phyloP scores from a whole-genome alignment of 2,113 vertebrate species.

The Hemiscyllium ocellatum region DNA sequence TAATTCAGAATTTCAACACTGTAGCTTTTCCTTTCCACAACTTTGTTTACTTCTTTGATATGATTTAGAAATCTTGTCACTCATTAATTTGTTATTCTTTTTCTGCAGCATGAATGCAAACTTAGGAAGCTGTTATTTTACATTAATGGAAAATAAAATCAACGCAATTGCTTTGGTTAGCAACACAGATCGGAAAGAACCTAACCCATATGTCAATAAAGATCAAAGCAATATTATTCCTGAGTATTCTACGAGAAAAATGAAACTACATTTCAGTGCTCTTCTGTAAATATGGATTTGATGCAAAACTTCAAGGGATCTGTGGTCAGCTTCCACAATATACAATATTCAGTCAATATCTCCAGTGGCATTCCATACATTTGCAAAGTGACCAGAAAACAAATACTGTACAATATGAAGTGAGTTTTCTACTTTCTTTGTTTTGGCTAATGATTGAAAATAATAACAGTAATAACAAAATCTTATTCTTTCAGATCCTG shows the following conservation, averaged over 20 bases:
- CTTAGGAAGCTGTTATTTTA: background rate
- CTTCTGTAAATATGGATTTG: slow-evolving; percentile 48
- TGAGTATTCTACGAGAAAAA: slow-evolving; percentile 43
- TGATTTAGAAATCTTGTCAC: background rate
- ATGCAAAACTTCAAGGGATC: slow-evolving; percentile 49
- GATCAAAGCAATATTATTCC: background rate
- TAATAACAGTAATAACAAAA: background rate
- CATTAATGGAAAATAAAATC: slow-evolving; percentile 45
- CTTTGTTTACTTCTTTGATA: background rate
- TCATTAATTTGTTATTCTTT: background rate
- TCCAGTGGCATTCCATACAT: slow-evolving; percentile 46
- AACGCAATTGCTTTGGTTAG: slow-evolving; percentile 42
- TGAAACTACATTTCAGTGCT: slow-evolving; percentile 41
- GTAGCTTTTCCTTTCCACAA: background rate
- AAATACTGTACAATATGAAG: slow-evolving; percentile 52
- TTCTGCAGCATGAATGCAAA: background rate
- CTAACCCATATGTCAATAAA: background rate
- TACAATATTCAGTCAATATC: slow-evolving; percentile 49
- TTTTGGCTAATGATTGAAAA: background rate
- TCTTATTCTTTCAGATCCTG: background rate
- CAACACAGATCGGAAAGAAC: background rate
- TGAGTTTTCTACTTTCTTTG: slow-evolving; percentile 43
- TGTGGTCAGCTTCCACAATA: slow-evolving; percentile 53
- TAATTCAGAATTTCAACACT: background rate
- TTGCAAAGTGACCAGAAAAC: slow-evolving; percentile 49